Conservation (phyloP, 2,888 invertebrate species). For the Thymelicus lineola region DNA sequence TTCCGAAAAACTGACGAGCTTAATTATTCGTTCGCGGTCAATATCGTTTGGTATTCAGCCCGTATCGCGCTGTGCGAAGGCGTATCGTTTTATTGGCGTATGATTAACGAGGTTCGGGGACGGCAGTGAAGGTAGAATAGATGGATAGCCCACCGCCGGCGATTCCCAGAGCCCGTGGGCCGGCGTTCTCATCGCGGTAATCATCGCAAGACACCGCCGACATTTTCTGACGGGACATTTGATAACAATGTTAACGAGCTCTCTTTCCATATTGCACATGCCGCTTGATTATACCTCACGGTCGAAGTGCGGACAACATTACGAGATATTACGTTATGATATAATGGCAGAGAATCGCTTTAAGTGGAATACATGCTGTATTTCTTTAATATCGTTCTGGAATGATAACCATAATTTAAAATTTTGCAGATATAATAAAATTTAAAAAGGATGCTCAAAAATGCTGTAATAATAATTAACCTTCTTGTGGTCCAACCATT, state of each 20-base stretch:
- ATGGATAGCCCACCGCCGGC: constrained; percentile 72
- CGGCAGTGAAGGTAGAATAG: constrained; percentile 50
- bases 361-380: constrained; percentile 12
- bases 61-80: constrained; percentile 28
- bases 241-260: constrained; percentile 39
- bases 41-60: constrained; percentile 30
- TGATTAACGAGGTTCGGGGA: constrained; percentile 64
- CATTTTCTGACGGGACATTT: constrained; percentile 47
- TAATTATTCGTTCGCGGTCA: constrained; percentile 18
- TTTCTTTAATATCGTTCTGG: constrained; percentile 21
- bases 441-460: constrained; percentile 5
- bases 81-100: constrained; percentile 52
- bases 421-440: background rate
- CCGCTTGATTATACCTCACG: constrained; percentile 31
- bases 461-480: constrained; percentile 25
- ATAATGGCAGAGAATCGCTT: constrained; percentile 18
- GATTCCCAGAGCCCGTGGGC: constrained; percentile 65
- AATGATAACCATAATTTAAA: constrained; percentile 8
- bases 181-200: constrained; percentile 58
- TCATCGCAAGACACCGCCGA: constrained; percentile 46
- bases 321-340: constrained; percentile 33
- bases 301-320: constrained; percentile 17
- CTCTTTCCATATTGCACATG: constrained; percentile 38
- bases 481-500: no score
- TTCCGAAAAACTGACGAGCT: constrained; percentile 15